Evolutionary conservation across 2,797 vertebrate species (phyloP).

Genomic region (Crocidura indochinensis): DNA sequence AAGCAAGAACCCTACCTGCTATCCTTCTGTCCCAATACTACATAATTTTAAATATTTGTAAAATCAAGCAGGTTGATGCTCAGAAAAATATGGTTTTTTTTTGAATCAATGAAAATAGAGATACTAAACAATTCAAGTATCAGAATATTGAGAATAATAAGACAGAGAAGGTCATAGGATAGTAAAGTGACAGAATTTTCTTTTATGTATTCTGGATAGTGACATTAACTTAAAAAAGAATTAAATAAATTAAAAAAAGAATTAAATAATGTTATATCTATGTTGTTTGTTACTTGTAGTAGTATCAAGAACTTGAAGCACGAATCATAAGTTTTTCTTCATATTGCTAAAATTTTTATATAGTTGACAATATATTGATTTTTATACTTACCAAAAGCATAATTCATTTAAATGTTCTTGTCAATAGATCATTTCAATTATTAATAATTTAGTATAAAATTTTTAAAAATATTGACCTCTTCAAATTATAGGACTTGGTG

Average conservation of each 20-base stretch:
- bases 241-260: too few relatives aligned
- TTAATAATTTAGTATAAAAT: neutral
- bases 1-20: too few relatives aligned
- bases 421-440: neutral
- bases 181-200: neutral
- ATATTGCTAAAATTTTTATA: neutral
- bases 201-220: neutral
- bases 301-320: neutral
- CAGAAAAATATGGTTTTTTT: neutral
- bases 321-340: neutral
- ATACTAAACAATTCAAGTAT: neutral
- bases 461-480: neutral
- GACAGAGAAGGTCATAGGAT: neutral
- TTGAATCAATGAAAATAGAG: neutral
- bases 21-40: neutral
- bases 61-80: neutral
- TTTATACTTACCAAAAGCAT: neutral
- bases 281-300: neutral
- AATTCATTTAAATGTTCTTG: neutral
- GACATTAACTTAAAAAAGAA: too few relatives aligned
- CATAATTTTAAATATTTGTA: neutral
- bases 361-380: neutral
- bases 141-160: neutral
- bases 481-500: neutral
- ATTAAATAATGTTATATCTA: too few relatives aligned